These are phyloP conservation scores for Acronicta psi DNA, from an alignment of 2,888 invertebrate species.

Conservation along the genomic window DNA sequence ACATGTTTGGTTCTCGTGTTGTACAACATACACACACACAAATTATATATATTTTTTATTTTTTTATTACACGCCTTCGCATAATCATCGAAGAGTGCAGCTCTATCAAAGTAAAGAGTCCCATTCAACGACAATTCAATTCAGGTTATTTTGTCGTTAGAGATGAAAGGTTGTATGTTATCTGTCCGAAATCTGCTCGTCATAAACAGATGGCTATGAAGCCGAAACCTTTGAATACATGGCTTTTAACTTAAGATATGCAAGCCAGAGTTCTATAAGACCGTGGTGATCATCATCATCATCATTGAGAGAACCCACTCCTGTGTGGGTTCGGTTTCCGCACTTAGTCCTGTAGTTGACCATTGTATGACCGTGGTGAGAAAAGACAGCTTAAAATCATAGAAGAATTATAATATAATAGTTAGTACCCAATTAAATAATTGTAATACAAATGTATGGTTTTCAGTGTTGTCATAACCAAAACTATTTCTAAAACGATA, in stretches of 20 bases:
- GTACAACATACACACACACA: no score
- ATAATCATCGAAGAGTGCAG: no score
- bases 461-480: no score
- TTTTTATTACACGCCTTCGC: no score
- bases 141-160: slow-evolving; percentile 93
- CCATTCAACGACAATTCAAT: slow-evolving; percentile 92
- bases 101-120: slow-evolving; percentile 93
- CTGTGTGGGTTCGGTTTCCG: no score
- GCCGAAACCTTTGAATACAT: slow-evolving; percentile 91
- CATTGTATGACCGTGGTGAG: no score
- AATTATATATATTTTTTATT: no score
- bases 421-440: not conserved
- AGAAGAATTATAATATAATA: not conserved
- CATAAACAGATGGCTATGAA: slow-evolving; percentile 95
- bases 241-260: slow-evolving; percentile 94
- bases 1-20: no score
- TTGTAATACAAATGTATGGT: no score
- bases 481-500: no score
- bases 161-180: slow-evolving; percentile 91
- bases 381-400: not conserved
- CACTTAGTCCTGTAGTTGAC: no score
- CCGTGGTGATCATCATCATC: slow-evolving; percentile 84
- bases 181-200: slow-evolving; percentile 93
- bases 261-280: slow-evolving; percentile 89
- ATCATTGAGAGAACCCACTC: no score